Evolutionary conservation across 2,113 vertebrate genomes (phyloP).

Genomic region (Henicopernis longicauda): DNA sequence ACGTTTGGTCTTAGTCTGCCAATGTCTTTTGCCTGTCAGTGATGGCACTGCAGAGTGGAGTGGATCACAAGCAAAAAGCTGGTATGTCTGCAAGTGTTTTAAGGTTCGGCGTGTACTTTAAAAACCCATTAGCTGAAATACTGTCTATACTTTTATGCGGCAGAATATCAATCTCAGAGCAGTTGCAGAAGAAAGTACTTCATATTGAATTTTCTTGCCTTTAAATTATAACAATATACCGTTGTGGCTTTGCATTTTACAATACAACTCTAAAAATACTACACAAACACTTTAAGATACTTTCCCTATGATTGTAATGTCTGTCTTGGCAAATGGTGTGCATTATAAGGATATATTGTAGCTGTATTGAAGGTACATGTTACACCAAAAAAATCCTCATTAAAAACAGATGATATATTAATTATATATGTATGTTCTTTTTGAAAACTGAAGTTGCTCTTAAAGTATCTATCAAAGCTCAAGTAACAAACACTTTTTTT

Average conservation of each 20-base stretch:
- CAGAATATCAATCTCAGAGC: background rate
- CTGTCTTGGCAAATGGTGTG: background rate
- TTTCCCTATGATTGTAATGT: background rate
- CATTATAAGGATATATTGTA: background rate
- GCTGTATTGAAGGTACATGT: background rate
- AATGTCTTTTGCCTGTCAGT: background rate
- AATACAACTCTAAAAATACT: background rate
- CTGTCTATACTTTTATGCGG: background rate
- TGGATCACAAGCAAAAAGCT: background rate
- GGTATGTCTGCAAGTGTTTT: background rate
- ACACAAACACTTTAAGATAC: background rate
- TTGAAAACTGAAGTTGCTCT: background rate
- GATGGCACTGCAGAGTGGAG: background rate
- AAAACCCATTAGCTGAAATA: background rate
- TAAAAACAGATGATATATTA: background rate
- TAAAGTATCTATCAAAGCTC: background rate
- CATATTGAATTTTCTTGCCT: slow-evolving; percentile 18
- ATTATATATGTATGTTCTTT: background rate
- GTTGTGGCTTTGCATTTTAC: background rate
- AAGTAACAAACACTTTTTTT: background rate
- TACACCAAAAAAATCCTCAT: background rate
- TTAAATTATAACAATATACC: background rate
- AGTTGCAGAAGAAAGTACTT: background rate
- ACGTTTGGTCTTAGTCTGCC: background rate
- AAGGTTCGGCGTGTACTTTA: background rate